phyloP scores from a whole-genome alignment of 92 coral and sea anemone species.

The Heteractis magnifica region DNA sequence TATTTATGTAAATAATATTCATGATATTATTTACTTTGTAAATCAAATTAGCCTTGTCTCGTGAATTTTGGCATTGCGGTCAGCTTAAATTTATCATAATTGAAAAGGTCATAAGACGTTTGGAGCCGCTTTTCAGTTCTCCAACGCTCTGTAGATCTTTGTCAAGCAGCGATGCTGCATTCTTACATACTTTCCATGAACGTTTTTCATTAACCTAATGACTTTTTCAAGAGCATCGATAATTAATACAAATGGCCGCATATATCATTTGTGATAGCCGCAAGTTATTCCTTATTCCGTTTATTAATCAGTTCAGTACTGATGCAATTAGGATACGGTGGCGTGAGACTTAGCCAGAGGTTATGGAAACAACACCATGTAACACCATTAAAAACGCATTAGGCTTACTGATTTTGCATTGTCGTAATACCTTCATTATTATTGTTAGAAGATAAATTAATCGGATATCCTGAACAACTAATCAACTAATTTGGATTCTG shows the following conservation, averaged over 20 bases:
- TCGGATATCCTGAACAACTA: background rate
- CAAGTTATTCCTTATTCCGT: background rate
- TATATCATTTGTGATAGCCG: background rate
- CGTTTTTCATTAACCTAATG: no score
- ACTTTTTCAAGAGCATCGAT: no score
- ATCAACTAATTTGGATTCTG: background rate
- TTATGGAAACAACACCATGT: conserved; percentile 4
- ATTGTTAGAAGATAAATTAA: background rate
- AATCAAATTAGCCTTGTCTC: no score
- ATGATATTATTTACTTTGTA: no score
- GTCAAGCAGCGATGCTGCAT: no score
- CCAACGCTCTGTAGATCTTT: background rate
- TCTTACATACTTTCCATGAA: no score
- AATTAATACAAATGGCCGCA: background rate
- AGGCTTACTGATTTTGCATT: background rate
- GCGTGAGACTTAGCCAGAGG: background rate
- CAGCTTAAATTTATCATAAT: no score
- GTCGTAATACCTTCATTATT: background rate
- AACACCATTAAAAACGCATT: background rate
- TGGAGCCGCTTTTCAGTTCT: background rate
- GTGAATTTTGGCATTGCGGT: no score
- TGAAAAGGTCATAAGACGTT: background rate
- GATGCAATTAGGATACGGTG: background rate
- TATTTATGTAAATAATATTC: background rate
- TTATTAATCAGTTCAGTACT: no score